Evolutionary conservation across 2,888 invertebrate species (phyloP).

Genomic region (Trissonchulus latispiculum): DNA sequence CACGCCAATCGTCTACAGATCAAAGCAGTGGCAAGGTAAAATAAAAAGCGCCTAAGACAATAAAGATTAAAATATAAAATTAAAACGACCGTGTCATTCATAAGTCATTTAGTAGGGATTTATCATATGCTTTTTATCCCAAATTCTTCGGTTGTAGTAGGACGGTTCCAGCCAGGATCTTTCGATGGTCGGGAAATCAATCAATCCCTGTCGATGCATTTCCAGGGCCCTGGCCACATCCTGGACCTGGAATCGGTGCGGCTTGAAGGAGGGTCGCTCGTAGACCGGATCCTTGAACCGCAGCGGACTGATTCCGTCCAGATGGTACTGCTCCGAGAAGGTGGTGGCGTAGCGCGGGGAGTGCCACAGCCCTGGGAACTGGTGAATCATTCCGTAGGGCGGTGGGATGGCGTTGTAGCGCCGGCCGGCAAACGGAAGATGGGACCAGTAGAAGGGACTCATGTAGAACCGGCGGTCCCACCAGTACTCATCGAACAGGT

Average conservation of each 20-base stretch:
- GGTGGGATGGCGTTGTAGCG: constrained; percentile 17
- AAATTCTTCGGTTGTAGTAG: background rate
- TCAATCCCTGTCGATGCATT: constrained; percentile 11
- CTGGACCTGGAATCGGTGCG: background rate
- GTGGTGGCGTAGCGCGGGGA: constrained; percentile 12
- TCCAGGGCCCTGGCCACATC: background rate
- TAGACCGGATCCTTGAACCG: constrained; percentile 10
- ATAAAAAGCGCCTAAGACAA: no score
- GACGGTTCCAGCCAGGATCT: constrained; percentile 19
- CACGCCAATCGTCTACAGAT: no score
- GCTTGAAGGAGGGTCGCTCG: constrained; percentile 4
- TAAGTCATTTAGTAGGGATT: background rate
- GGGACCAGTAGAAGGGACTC: constrained; percentile 17
- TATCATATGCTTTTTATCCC: background rate
- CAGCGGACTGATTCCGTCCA: background rate
- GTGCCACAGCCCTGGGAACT: constrained; percentile 1
- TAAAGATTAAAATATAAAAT: no score
- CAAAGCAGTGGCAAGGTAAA: no score
- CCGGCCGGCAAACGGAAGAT: background rate
- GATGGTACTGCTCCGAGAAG: background rate
- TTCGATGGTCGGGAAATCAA: constrained; percentile 11
- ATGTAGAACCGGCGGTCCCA: constrained; percentile 18
- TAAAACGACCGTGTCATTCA: no score
- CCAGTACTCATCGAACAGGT: constrained; percentile 15
- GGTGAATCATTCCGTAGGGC: constrained; percentile 1